phyloP scores from a whole-genome alignment of 2,113 vertebrate genomes.

The Scortum barcoo region DNA sequence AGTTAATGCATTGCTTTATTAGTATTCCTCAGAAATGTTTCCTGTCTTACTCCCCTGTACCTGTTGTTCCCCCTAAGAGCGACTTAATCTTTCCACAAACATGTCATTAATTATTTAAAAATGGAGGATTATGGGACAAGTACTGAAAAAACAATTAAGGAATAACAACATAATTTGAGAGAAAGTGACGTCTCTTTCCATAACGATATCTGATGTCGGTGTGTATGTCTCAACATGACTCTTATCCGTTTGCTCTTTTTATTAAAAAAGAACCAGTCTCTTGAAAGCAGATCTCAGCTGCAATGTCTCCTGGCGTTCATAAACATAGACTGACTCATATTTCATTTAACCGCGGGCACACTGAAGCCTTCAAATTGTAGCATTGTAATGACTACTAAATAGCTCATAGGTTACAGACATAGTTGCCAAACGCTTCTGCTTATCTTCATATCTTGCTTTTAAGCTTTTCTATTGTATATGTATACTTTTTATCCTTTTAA shows the following conservation, averaged over 20 bases:
- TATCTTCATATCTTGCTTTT: conserved; percentile 29
- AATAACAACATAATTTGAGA: conserved; percentile 51
- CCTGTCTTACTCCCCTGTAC: conserved; percentile 29
- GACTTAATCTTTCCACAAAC: conserved; percentile 44
- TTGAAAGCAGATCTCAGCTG: conserved; percentile 16
- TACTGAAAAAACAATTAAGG: conserved; percentile 45
- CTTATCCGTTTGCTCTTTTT: conserved; percentile 39
- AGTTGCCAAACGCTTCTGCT: conserved; percentile 29
- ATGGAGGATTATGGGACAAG: conserved; percentile 22
- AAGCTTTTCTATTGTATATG: neutral
- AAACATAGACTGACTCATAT: conserved; percentile 49
- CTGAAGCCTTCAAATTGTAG: conserved; percentile 22
- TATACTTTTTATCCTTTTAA: neutral
- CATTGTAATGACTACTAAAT: conserved; percentile 40
- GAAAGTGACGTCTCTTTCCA: conserved; percentile 12
- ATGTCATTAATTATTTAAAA: conserved; percentile 46
- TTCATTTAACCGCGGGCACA: conserved; percentile 32
- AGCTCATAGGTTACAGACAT: conserved; percentile 37
- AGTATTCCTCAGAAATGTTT: conserved; percentile 48
- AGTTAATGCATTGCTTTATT: conserved; percentile 46
- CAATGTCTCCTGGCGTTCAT: conserved; percentile 32
- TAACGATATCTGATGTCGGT: conserved; percentile 29
- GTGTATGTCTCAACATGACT: conserved; percentile 32
- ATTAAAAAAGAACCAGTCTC: neutral
- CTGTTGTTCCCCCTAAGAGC: conserved; percentile 31